phyloP scores from a whole-genome alignment of 2,113 vertebrate genomes.

The Silurus asotus region DNA sequence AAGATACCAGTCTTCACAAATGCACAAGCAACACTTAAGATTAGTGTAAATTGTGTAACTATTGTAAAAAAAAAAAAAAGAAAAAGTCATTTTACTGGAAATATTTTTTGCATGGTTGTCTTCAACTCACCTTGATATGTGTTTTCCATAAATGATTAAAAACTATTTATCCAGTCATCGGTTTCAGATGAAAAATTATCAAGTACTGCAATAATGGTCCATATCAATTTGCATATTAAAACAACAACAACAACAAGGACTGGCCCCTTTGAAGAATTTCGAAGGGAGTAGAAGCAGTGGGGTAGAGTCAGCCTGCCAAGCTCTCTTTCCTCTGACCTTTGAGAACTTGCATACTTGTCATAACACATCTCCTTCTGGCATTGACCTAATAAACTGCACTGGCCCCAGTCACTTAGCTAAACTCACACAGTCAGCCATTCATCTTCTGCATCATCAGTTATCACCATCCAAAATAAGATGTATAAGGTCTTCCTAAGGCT shows the following conservation, averaged over 20 bases:
- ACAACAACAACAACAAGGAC: neutral
- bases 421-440: neutral
- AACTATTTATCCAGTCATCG: conserved; percentile 7
- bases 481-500: conserved; percentile 24
- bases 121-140: neutral
- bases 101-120: neutral
- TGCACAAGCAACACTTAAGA: neutral
- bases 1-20: neutral
- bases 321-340: conserved; percentile 54
- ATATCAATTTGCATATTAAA: neutral
- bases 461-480: conserved; percentile 23
- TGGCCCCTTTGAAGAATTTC: conserved; percentile 21
- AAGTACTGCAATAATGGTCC: conserved; percentile 21
- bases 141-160: neutral
- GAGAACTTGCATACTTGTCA: conserved; percentile 51
- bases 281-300: conserved; percentile 22
- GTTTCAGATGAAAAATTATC: conserved; percentile 35
- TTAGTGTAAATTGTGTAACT: neutral
- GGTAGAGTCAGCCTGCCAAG: conserved; percentile 62
- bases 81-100: neutral
- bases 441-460: conserved; percentile 22
- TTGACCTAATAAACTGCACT: conserved; percentile 56
- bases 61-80: no score
- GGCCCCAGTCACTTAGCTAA: conserved; percentile 35
- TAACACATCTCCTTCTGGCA: conserved; percentile 52